Conservation (phyloP, 2,888 invertebrate genomes). For the Carcina quercana region DNA sequence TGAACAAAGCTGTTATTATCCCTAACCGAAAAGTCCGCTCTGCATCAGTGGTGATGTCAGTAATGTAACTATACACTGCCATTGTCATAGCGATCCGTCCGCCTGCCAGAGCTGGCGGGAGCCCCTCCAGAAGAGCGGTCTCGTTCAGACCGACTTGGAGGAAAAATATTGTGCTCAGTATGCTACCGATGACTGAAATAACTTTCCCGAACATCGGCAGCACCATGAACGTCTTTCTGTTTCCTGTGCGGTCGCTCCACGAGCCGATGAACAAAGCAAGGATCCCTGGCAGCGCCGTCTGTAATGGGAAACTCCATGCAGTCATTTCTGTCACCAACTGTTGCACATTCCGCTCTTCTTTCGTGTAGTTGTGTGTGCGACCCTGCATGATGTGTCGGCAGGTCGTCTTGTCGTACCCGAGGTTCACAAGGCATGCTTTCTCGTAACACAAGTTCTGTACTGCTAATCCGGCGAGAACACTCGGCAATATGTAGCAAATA, state of each 20-base stretch:
- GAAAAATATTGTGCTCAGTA: conserved; percentile 74
- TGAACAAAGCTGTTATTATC: conserved; percentile 71
- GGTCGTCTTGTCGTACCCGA: conserved; percentile 66
- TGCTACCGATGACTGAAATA: conserved; percentile 67
- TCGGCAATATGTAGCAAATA: conserved; percentile 78
- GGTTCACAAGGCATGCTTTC: conserved; percentile 74
- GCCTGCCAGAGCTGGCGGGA: conserved; percentile 76
- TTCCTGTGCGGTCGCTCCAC: conserved; percentile 77
- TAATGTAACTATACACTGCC: conserved; percentile 77
- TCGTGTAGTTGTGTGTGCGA: conserved; percentile 49
- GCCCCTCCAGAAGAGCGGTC: conserved; percentile 70
- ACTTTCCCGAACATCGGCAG: conserved; percentile 75
- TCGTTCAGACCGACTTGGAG: conserved; percentile 69
- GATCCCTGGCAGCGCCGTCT: conserved; percentile 73
- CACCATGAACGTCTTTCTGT: conserved; percentile 75
- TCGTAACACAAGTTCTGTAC: conserved; percentile 73
- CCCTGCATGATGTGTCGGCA: conserved; percentile 68
- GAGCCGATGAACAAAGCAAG: conserved; percentile 75
- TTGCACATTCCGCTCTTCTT: conserved; percentile 63
- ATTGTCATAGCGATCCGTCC: conserved; percentile 76
- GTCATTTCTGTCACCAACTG: conserved; percentile 72
- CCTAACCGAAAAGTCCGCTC: conserved; percentile 78
- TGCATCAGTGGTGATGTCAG: conserved; percentile 73
- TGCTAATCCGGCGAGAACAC: conserved; percentile 78
- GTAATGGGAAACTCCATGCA: conserved; percentile 73